phyloP scores from a whole-genome alignment of 1,140 invertebrate species.

The Drosophila nikananu region DNA sequence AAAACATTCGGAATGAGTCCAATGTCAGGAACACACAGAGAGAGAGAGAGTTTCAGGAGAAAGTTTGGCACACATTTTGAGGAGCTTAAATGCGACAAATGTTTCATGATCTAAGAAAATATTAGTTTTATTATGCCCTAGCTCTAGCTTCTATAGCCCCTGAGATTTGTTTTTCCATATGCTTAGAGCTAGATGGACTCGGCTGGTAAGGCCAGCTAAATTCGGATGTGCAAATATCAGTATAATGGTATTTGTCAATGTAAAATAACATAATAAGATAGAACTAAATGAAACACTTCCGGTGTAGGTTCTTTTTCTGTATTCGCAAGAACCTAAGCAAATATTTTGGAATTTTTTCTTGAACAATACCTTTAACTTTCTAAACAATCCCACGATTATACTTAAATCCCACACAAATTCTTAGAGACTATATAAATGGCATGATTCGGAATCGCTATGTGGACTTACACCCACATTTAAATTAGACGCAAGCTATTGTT shows the following conservation, averaged over 20 bases:
- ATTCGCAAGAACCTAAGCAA: not conserved
- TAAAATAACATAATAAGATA: too few species aligned
- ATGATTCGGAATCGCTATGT: not conserved
- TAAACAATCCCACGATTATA: constrained; percentile 16
- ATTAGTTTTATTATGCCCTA: not conserved
- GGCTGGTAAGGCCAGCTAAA: too few species aligned
- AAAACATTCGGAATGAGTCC: not conserved
- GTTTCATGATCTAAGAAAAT: not conserved
- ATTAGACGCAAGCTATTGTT: constrained; percentile 27
- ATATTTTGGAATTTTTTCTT: not conserved
- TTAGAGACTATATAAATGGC: constrained; percentile 8
- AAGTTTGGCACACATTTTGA: constrained; percentile 11
- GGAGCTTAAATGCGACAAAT: not conserved
- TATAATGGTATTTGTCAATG: not conserved
- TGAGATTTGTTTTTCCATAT: not conserved
- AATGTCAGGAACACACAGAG: not conserved
- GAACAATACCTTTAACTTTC: not conserved
- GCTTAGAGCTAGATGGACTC: not conserved
- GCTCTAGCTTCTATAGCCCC: not conserved
- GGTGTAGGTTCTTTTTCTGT: not conserved
- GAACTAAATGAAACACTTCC: not conserved
- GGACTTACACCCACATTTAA: constrained; percentile 30
- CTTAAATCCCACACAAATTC: constrained; percentile 26
- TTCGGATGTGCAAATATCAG: not conserved
- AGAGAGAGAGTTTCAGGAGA: not conserved